These are phyloP conservation scores for Yponomeuta plumbellus DNA, from an alignment of 2,888 invertebrate genomes.

Conservation along the genomic window DNA sequence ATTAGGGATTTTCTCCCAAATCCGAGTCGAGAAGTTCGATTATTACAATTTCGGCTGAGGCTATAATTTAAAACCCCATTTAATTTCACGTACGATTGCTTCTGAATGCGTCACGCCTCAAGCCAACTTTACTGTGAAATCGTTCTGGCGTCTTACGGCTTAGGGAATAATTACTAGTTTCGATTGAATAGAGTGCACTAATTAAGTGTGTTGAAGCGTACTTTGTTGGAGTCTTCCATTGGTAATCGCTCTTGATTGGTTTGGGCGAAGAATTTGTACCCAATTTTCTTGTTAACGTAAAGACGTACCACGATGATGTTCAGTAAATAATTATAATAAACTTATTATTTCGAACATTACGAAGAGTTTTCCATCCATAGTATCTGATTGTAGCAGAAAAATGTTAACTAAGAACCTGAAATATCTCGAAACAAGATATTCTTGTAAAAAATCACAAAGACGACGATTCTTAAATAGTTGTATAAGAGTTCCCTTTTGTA, in stretches of 20 bases:
- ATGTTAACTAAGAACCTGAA: too few species aligned
- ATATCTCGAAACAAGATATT: too few species aligned
- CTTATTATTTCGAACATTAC: too few species aligned
- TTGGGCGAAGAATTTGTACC: not conserved
- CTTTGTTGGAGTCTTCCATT: not conserved
- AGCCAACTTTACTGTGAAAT: slow-evolving; percentile 1
- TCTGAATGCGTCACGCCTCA: not conserved
- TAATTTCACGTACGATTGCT: not conserved
- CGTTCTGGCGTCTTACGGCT: not conserved
- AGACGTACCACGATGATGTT: too few species aligned
- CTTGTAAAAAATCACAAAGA: too few species aligned
- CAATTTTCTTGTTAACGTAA: too few species aligned
- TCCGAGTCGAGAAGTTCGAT: not conserved
- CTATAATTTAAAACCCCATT: not conserved
- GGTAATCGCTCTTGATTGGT: not conserved
- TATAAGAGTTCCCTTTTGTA: too few species aligned
- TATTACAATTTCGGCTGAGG: not conserved
- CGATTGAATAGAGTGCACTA: not conserved
- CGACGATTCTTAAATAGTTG: too few species aligned
- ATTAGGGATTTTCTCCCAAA: not conserved
- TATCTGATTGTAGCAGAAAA: too few species aligned
- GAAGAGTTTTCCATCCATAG: too few species aligned
- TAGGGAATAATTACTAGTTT: not conserved
- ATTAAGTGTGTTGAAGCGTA: not conserved
- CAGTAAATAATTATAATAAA: too few species aligned